A percentile compares a stretch with the other conserved stretches of the same genome.
These are phyloP conservation scores for Bombus sylvicola DNA, from an alignment of 1,140 invertebrate species.

Conservation along the genomic window DNA sequence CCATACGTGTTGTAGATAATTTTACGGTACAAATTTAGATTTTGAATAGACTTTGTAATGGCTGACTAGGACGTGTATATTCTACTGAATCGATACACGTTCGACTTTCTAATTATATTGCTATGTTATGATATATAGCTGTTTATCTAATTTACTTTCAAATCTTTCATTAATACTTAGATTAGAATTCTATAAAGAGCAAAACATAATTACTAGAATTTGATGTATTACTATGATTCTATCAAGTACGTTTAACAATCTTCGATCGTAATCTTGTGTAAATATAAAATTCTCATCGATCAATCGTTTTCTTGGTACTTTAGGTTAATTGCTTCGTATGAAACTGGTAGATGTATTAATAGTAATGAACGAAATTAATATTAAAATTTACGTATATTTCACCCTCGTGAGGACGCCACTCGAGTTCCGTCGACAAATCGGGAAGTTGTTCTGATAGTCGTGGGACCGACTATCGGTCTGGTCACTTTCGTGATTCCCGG, in stretches of 20 bases:
- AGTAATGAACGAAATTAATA: neutral
- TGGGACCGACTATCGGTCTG: slow-evolving; percentile 19
- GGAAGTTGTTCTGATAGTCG: slow-evolving; percentile 4
- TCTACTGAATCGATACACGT: neutral
- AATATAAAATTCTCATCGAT: too few species aligned
- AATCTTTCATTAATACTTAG: neutral
- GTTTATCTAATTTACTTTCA: neutral
- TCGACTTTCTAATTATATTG: neutral
- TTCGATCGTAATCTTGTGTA: too few species aligned
- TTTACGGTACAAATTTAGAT: neutral
- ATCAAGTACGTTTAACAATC: too few species aligned
- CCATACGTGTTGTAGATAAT: neutral
- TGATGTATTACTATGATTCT: neutral
- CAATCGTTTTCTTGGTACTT: too few species aligned
- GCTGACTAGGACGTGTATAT: neutral
- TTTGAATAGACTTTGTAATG: neutral
- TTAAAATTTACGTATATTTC: slow-evolving; percentile 12
- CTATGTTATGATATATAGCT: too few species aligned
- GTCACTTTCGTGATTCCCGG: slow-evolving; percentile 38
- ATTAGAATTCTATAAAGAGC: neutral
- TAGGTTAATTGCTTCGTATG: neutral
- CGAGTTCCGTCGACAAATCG: neutral
- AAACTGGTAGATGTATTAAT: neutral
- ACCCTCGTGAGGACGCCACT: neutral
- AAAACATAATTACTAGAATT: neutral